Evolutionary conservation across 2,888 invertebrate species (phyloP), one percentile per base, ranked within the genome.

Genomic region (Patella ulyssiponensis): DNA sequence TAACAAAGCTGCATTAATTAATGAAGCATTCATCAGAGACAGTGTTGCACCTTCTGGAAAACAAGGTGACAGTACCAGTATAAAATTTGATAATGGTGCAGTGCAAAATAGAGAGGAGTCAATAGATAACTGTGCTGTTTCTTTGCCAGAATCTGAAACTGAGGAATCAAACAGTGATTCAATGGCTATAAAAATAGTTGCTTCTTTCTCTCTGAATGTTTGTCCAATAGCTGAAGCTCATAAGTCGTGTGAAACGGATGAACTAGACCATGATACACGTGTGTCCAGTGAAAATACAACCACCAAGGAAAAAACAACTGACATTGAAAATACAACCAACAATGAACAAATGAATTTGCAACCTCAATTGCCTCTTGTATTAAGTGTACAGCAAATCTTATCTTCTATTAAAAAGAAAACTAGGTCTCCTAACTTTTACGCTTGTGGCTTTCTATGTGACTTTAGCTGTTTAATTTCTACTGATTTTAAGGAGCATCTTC

Each of bases 401-500:
- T 17, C 71, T 23, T 51, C 20, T 54, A 56, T 51, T n/a, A 23
- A 54, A 53, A 27, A 56, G 7, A 71, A 73, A 23, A 71, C 58
- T 20, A 77, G 77, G 53, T 80, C 76, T 71, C 71, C 76, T 17
- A 77, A 81, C 51, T 89, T 88, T 74, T 89, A 88, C 77, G 80
- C 86, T 69, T 89, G 89, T 80, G 89, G 88, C 7, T 87, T 87
- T 79, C 77, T 79, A n/a, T 89, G 89, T 79, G 77, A 77, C 53
- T 89, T 87, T 78, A 83, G 82, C 44, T 80, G 85, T 9, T 69
- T 85, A 51, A 84, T 79, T n/a, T 85, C 87, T 15, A 74, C 74
- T 4, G 84, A 86, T 54, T 88, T 87, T 74, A 81, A 83, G 52
- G 84, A 84, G 23, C 89, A 89, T 75, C 75, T 88, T 12, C 73